A percentile compares a stretch with the other conserved stretches of the same genome.
Evolutionary conservation across 1,140 invertebrate genomes (phyloP).

Genomic region (Polyergus mexicanus): DNA sequence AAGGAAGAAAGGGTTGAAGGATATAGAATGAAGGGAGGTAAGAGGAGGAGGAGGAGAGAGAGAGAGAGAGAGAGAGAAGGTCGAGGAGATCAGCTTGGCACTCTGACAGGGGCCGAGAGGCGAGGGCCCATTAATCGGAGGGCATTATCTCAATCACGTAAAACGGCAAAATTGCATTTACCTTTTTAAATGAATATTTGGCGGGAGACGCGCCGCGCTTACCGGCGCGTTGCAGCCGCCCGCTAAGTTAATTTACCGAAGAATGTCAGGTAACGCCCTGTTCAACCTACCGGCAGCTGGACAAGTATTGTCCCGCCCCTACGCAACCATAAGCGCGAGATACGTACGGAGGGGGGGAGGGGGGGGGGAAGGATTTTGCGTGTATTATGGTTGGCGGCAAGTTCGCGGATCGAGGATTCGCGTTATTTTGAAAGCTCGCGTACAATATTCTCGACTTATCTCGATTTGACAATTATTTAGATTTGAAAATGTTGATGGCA

Average conservation of each 20-base stretch:
- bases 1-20: slow-evolving; percentile 48
- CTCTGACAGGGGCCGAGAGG: slow-evolving; percentile 31
- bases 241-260: slow-evolving; percentile 87
- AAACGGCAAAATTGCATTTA: slow-evolving; percentile 87
- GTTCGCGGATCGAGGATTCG: slow-evolving; percentile 22
- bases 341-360: slow-evolving; percentile 14
- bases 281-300: slow-evolving; percentile 80
- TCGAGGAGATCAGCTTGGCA: slow-evolving; percentile 59
- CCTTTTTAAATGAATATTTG: slow-evolving; percentile 88
- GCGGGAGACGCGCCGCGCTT: slow-evolving; percentile 80
- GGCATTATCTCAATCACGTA: slow-evolving; percentile 87
- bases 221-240: slow-evolving; percentile 77
- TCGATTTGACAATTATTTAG: neutral
- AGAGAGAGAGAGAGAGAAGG: neutral
- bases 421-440: neutral
- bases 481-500: neutral
- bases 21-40: slow-evolving; percentile 43
- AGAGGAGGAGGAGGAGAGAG: neutral
- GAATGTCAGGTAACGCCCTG: slow-evolving; percentile 86
- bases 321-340: slow-evolving; percentile 67
- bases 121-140: slow-evolving; percentile 84
- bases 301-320: slow-evolving; percentile 78
- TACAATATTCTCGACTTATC: slow-evolving; percentile 10
- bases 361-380: slow-evolving; percentile 26
- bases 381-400: slow-evolving; percentile 12